Conservation (phyloP, 2,113 vertebrate species). For the Peucedramus taeniatus region DNA sequence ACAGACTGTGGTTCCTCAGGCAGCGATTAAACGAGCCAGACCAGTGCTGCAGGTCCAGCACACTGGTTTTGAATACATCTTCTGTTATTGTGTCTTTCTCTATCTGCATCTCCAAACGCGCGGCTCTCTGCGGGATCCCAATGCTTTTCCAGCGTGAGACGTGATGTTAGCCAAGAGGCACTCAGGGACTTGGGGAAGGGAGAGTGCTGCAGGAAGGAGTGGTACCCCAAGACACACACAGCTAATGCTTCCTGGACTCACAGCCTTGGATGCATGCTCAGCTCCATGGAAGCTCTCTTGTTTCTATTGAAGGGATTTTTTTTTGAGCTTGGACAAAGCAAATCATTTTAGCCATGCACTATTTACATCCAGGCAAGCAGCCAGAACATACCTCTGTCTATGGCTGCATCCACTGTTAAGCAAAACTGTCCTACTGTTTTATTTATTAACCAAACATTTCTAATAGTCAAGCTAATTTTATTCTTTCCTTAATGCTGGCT, state of each 20-base stretch:
- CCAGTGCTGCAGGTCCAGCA: not conserved
- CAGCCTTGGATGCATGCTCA: not conserved
- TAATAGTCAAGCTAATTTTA: slow-evolving; percentile 49
- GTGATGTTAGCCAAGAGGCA: slow-evolving; percentile 13
- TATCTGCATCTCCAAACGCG: fast-evolving
- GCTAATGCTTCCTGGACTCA: not conserved
- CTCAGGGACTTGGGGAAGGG: not conserved
- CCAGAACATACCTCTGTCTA: slow-evolving; percentile 11
- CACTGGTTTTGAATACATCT: not conserved
- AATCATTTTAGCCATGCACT: not conserved
- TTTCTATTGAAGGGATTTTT: not conserved
- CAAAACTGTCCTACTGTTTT: slow-evolving; percentile 23
- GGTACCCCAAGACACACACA: not conserved
- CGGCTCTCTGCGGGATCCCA: not conserved
- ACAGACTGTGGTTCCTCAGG: not conserved
- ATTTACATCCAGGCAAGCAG: slow-evolving; percentile 7
- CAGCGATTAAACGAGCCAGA: not conserved
- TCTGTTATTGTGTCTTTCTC: not conserved
- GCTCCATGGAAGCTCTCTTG: not conserved
- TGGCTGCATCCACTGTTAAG: not conserved
- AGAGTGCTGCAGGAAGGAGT: not conserved
- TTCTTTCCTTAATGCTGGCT: not conserved
- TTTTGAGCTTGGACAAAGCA: not conserved
- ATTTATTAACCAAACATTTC: slow-evolving; percentile 43
- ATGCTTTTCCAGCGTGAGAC: not conserved